Conservation (phyloP, 2,888 invertebrate genomes). For the Tiliacea aurago region DNA sequence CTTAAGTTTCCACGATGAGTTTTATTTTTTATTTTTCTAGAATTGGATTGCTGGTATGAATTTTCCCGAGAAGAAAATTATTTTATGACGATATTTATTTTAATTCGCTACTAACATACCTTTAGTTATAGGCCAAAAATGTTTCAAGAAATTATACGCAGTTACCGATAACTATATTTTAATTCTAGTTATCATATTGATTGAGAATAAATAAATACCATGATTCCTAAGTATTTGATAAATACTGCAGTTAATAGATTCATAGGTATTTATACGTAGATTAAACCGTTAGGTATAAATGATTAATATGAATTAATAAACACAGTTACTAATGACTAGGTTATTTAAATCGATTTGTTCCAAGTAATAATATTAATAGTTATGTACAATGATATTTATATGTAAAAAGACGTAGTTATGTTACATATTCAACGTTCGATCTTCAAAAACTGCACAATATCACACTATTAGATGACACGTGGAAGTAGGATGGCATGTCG, state of each 20-base stretch:
- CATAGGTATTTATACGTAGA: constrained; percentile 41
- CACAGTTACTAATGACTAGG: constrained; percentile 41
- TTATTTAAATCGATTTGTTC: constrained; percentile 41
- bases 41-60: neutral
- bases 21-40: no score
- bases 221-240: constrained; percentile 17
- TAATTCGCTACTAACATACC: no score
- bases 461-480: no score
- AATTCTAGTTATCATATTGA: constrained; percentile 21
- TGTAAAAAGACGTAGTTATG: no score
- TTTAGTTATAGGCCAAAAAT: neutral
- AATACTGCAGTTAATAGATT: constrained; percentile 35
- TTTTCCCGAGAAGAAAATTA: neutral
- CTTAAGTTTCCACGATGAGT: neutral
- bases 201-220: constrained; percentile 38
- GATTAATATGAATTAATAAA: constrained; percentile 34
- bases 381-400: neutral
- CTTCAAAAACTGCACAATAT: no score
- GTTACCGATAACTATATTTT: constrained; percentile 11
- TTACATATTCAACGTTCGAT: no score
- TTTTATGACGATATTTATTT: no score
- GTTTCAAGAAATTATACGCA: neutral
- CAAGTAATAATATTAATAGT: constrained; percentile 8
- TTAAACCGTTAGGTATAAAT: constrained; percentile 44
- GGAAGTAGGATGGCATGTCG: no score